phyloP scores from a whole-genome alignment of 2,888 invertebrate species.

The Rhodophaea formosa region DNA sequence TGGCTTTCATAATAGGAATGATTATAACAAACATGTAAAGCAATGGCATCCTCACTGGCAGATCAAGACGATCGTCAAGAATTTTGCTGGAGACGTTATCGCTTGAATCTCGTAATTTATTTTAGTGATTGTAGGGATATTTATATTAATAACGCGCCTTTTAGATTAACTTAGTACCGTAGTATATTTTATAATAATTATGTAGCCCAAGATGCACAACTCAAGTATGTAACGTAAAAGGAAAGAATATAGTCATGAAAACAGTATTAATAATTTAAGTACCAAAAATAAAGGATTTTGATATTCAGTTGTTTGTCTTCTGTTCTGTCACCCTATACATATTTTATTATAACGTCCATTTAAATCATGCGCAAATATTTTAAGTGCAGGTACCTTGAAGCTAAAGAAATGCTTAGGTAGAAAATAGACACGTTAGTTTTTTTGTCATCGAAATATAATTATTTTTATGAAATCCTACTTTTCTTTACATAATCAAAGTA shows the following conservation, averaged over 20 bases:
- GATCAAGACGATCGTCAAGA: slow-evolving; percentile 56
- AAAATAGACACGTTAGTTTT: too few species aligned
- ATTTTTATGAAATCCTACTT: too few species aligned
- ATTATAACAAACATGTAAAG: slow-evolving; percentile 66
- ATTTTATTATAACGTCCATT: too few species aligned
- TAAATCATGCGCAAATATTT: too few species aligned
- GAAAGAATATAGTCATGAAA: background rate
- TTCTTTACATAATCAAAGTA: too few species aligned
- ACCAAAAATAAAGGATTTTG: background rate
- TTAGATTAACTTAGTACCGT: background rate
- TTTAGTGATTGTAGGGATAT: background rate
- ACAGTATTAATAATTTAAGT: slow-evolving; percentile 2
- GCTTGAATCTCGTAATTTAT: slow-evolving; percentile 18
- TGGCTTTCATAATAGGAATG: slow-evolving; percentile 62
- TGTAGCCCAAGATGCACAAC: background rate
- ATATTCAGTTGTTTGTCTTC: background rate
- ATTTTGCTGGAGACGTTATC: slow-evolving; percentile 44
- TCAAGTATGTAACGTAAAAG: background rate
- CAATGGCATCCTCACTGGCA: slow-evolving; percentile 72
- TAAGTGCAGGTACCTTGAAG: background rate
- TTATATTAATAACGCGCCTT: background rate
- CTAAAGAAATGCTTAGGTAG: too few species aligned
- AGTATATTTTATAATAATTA: background rate
- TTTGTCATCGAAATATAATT: too few species aligned
- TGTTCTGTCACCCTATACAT: too few species aligned